These are phyloP conservation scores for Morone saxatilis DNA, from an alignment of 2,113 vertebrate species.

Conservation along the genomic window DNA sequence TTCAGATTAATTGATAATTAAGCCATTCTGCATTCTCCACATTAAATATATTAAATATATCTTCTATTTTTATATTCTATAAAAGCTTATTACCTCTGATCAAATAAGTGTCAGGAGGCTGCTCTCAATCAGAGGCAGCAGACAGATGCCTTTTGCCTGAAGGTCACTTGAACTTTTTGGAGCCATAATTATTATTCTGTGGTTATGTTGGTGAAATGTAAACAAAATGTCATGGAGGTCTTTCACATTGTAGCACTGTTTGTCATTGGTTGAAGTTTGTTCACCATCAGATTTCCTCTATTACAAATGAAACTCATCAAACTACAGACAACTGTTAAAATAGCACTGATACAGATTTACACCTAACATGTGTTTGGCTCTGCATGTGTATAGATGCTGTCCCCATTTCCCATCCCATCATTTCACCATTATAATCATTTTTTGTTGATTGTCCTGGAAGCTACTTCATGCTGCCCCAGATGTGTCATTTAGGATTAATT, in stretches of 20 bases:
- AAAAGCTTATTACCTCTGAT: background rate
- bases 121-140: background rate
- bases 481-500: conserved; percentile 35
- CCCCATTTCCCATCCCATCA: background rate
- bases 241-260: background rate
- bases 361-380: background rate
- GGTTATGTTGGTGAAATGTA: background rate
- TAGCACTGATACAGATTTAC: background rate
- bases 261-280: background rate
- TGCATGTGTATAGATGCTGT: background rate
- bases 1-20: background rate
- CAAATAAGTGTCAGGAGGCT: background rate
- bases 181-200: background rate
- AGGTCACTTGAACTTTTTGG: background rate
- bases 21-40: background rate
- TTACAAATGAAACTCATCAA: background rate
- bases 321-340: background rate
- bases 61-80: no score
- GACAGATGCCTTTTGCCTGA: background rate
- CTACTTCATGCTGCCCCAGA: conserved; percentile 8
- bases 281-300: background rate
- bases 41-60: background rate
- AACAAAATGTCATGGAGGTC: background rate
- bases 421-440: background rate
- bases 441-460: conserved; percentile 14